Conservation (phyloP, 2,888 invertebrate genomes). For the Eupithecia pulchellata region DNA sequence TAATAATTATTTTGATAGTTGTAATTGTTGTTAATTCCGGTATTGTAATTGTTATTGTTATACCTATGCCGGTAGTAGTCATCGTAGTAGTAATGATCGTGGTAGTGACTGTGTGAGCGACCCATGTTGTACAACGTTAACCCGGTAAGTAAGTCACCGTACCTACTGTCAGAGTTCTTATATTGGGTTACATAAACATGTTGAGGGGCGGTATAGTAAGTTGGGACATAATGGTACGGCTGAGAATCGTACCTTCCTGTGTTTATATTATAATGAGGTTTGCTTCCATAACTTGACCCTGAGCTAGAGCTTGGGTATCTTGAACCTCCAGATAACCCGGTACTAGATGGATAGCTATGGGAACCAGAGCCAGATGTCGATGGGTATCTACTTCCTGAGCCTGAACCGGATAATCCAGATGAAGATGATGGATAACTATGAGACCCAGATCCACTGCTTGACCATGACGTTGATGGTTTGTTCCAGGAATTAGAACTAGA, state of each 20-base stretch:
- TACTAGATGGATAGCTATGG: slow-evolving; percentile 35
- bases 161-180: slow-evolving; percentile 72
- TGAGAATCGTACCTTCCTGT: slow-evolving; percentile 3
- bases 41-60: slow-evolving; percentile 37
- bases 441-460: slow-evolving; percentile 26
- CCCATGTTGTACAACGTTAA: slow-evolving; percentile 75
- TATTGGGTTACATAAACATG: slow-evolving; percentile 73
- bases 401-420: slow-evolving; percentile 45
- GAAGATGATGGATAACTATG: slow-evolving; percentile 43
- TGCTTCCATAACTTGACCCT: slow-evolving; percentile 22
- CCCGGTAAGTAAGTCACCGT: slow-evolving; percentile 72
- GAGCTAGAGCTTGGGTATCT: slow-evolving; percentile 20
- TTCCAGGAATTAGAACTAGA: slow-evolving; percentile 11
- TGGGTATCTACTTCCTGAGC: slow-evolving; percentile 19
- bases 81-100: slow-evolving; percentile 73
- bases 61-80: slow-evolving; percentile 72
- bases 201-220: slow-evolving; percentile 69
- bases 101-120: slow-evolving; percentile 67
- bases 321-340: slow-evolving; percentile 31
- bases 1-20: slow-evolving; percentile 1
- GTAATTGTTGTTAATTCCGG: slow-evolving; percentile 14
- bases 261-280: slow-evolving; percentile 12
- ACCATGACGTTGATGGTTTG: slow-evolving; percentile 34
- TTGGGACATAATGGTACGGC: slow-evolving; percentile 33
- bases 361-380: slow-evolving; percentile 13